phyloP scores from a whole-genome alignment of 2,113 vertebrate species.

The Myotis lucifugus region DNA sequence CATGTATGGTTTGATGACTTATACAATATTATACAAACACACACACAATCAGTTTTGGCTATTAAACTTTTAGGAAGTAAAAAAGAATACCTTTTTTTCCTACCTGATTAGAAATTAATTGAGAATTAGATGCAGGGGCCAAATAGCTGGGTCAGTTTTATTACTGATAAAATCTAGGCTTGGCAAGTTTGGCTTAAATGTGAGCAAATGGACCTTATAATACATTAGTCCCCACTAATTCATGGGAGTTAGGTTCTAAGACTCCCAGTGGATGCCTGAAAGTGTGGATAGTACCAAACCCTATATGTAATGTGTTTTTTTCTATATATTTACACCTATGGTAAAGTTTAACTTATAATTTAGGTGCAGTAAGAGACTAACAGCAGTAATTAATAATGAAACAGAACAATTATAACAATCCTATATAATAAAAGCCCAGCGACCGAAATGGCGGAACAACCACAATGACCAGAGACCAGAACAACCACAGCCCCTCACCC shows the following conservation, averaged over 20 bases:
- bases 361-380: not conserved
- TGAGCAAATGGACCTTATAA: not conserved
- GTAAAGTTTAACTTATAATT: not conserved
- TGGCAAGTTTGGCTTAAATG: not conserved
- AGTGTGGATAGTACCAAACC: not conserved
- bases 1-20: not conserved
- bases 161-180: not conserved
- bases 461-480: no score
- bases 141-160: not conserved
- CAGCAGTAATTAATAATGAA: not conserved
- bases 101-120: not conserved
- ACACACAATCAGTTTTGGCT: not conserved
- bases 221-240: not conserved
- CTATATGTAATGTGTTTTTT: not conserved
- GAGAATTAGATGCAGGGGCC: not conserved
- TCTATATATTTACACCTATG: not conserved
- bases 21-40: not conserved
- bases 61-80: not conserved
- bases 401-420: not conserved
- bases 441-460: no score
- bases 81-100: not conserved
- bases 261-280: not conserved
- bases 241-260: not conserved
- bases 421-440: no score
- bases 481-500: no score